A percentile compares a stretch with the other conserved stretches of the same genome.
Conservation (phyloP, 2,797 vertebrate genomes). For the Nasua narica region DNA sequence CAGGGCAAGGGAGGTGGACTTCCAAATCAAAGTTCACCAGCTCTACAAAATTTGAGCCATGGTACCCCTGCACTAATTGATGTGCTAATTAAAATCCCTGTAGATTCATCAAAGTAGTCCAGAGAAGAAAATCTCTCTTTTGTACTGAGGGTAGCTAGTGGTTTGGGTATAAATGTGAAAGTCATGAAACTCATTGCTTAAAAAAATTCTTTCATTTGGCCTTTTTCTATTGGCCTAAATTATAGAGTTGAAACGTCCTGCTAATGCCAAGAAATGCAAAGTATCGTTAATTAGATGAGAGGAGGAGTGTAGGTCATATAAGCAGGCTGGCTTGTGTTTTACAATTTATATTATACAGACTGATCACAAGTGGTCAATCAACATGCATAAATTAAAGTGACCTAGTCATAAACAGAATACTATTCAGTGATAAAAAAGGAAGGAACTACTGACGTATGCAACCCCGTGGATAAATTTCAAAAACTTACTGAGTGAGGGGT, state of each 20-base stretch:
- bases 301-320: not conserved
- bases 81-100: not conserved
- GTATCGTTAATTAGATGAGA: not conserved
- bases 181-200: not conserved
- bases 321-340: not conserved
- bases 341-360: not conserved
- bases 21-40: not conserved
- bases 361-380: not conserved
- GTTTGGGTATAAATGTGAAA: not conserved
- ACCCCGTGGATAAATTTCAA: not conserved
- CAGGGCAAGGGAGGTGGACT: not conserved
- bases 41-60: not conserved
- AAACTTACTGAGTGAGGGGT: not conserved
- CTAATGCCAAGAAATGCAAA: not conserved
- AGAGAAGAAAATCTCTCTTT: not conserved
- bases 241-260: not conserved
- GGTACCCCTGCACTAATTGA: not conserved
- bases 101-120: not conserved
- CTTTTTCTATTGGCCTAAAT: not conserved
- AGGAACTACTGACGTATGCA: not conserved
- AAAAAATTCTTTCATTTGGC: not conserved
- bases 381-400: not conserved
- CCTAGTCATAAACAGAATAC: not conserved
- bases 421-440: not conserved
- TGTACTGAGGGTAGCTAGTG: not conserved